Base-by-base conservation (phyloP, 2,113 vertebrate genomes). In the Cricetomys ansorgei region DNA sequence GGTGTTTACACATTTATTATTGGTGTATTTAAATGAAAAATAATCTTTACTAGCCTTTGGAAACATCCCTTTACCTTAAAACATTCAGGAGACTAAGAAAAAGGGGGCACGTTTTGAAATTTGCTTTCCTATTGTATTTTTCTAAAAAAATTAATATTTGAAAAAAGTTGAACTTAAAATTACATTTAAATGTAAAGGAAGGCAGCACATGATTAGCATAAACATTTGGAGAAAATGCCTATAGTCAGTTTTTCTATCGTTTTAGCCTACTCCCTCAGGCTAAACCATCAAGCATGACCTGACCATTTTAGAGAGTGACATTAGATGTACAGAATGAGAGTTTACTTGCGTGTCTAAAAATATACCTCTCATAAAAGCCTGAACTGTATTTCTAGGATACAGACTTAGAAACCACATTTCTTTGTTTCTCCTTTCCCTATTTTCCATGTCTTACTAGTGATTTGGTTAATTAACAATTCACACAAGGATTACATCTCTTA, bases 381-480 rank as follows among this genome's bases (percentile, higher is more conserved):
- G 96, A 95, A 59, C 70, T 85, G 75, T 73, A 95, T 97, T 98
- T 96, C 45, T 62, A 95, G 89, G n/a, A 94, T 95, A 98, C 92
- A 67, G 73, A 93, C 86, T 90, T 79, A 97, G 65, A 98, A 97
- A 97, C 40, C 79, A 16, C 88, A 94, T 88, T 98, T 96, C 94
- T 95, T 97, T 89, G 27, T 80, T 97, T 98, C 76, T 97, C 79
- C 53, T 92, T 84, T 97, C 37, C 7, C 17, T 97, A 10, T 95
- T 97, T 95, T 91, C 81, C 93, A 53, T 83, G 53, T 91, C 89
- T 97, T 97, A 95, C 89, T 96, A 94, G 95, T 79, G 87, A 98
- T 98, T 97, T 98, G 90, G 96, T 98, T 98, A 98, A 98, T 98
- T 98, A 98, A 98, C 95, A 97, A 67, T 97, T 97, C 92, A 96